These are phyloP conservation scores for Stigmatopora nigra DNA, from an alignment of 2,113 vertebrate species.

Conservation along the genomic window DNA sequence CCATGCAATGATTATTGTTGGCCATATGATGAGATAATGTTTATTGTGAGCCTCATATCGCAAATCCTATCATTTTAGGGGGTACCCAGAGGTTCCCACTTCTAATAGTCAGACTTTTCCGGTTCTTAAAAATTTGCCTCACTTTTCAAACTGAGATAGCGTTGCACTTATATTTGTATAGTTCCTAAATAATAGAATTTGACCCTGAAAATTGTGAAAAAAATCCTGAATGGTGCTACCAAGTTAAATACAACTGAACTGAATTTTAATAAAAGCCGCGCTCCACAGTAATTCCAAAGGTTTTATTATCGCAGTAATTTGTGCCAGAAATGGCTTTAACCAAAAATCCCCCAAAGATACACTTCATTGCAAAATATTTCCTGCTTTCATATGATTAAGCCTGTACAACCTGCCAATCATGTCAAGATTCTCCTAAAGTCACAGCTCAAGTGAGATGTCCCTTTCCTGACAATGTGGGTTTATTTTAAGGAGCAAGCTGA, in stretches of 20 bases:
- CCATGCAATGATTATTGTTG: too few species aligned
- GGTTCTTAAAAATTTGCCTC: too few species aligned
- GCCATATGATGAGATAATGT: too few species aligned
- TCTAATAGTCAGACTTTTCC: too few species aligned
- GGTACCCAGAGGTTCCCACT: too few species aligned
- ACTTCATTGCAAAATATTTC: not conserved
- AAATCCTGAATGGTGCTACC: not conserved
- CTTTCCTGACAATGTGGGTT: conserved; percentile 2
- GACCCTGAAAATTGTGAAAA: not conserved
- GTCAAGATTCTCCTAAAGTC: not conserved
- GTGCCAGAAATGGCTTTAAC: too few species aligned
- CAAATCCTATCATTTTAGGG: too few species aligned
- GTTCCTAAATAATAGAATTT: not conserved
- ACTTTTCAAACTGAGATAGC: too few species aligned
- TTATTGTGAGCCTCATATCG: too few species aligned
- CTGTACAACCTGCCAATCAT: not conserved
- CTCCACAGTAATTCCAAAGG: not conserved
- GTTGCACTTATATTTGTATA: too few species aligned
- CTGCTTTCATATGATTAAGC: not conserved
- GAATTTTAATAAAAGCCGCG: too few species aligned
- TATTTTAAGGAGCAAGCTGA: conserved; percentile 12
- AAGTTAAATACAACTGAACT: too few species aligned
- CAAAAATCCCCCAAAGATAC: not conserved
- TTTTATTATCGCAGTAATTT: not conserved
- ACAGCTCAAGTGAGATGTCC: not conserved